Evolutionary conservation across 2,797 vertebrate species (phyloP).

Genomic region (Sebastolobus altivelis): DNA sequence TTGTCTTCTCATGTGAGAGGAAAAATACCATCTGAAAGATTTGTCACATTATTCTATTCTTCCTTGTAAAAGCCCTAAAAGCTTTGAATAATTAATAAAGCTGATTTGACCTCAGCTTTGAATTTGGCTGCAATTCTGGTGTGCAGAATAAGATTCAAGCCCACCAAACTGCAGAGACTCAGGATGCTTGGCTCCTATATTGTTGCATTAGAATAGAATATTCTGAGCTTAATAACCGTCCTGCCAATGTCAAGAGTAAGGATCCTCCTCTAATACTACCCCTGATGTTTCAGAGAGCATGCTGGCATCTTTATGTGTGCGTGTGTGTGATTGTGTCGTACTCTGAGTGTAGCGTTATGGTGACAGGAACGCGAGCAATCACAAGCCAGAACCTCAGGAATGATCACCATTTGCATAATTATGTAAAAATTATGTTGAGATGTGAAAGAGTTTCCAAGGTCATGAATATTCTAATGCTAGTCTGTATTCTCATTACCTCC

Average conservation of each 20-base stretch:
- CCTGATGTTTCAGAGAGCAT: conserved; percentile 7
- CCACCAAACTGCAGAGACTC: background rate
- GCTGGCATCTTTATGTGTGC: background rate
- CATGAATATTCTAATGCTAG: conserved; percentile 60
- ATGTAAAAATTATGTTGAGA: conserved; percentile 60
- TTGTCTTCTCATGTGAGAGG: background rate
- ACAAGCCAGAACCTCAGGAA: conserved; percentile 37
- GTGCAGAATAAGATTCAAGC: background rate
- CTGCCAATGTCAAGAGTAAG: conserved; percentile 21
- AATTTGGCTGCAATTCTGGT: conserved; percentile 2
- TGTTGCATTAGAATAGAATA: conserved; percentile 4
- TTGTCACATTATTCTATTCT: background rate
- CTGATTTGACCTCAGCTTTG: conserved; percentile 15
- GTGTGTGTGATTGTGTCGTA: conserved; percentile 14
- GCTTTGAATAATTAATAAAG: background rate
- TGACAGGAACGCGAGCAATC: conserved; percentile 52
- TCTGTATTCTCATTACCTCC: conserved; percentile 39
- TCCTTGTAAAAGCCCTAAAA: background rate
- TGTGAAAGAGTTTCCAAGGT: conserved; percentile 48
- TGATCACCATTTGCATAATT: conserved; percentile 63
- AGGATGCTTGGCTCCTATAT: background rate
- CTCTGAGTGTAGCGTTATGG: background rate
- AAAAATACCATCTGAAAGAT: background rate
- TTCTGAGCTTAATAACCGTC: conserved; percentile 10
- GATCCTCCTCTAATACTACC: conserved; percentile 18